These are phyloP conservation scores for Melanotaenia nigrans DNA, from an alignment of 2,797 vertebrate genomes.

Conservation along the genomic window DNA sequence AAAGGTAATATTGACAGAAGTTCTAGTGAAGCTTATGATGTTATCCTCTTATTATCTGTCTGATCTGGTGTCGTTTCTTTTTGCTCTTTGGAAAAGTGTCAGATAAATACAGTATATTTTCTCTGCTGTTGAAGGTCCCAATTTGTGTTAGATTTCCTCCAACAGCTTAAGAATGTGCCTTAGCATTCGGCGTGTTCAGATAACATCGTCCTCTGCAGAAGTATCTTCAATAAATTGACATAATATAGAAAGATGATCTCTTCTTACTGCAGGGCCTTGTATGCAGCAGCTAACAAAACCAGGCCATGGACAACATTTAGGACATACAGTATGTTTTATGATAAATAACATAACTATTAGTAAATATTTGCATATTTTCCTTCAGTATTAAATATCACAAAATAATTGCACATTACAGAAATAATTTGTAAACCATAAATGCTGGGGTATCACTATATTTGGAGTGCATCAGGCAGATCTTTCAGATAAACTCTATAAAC, in stretches of 20 bases:
- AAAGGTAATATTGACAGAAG: neutral
- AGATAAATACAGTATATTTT: neutral
- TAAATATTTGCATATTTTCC: neutral
- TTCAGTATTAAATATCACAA: neutral
- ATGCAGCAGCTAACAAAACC: neutral
- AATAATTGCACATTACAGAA: neutral
- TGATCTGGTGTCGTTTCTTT: neutral
- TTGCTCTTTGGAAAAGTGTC: neutral
- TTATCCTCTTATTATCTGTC: neutral
- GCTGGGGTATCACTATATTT: neutral
- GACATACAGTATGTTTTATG: neutral
- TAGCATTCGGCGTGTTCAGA: neutral
- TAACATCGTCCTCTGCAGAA: neutral
- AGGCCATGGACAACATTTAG: neutral
- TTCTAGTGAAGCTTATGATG: neutral
- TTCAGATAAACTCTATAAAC: neutral
- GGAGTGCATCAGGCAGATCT: neutral
- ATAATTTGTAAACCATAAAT: too few species aligned
- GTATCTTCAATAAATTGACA: neutral
- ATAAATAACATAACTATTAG: neutral
- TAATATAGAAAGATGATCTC: neutral
- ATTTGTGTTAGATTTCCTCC: neutral
- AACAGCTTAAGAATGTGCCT: neutral
- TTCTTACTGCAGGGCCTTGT: neutral
- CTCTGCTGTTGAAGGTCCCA: neutral